Evolutionary conservation across 2,113 vertebrate species (phyloP), one percentile per base, ranked within the genome.

Genomic region (Rhinoptilus africanus): DNA sequence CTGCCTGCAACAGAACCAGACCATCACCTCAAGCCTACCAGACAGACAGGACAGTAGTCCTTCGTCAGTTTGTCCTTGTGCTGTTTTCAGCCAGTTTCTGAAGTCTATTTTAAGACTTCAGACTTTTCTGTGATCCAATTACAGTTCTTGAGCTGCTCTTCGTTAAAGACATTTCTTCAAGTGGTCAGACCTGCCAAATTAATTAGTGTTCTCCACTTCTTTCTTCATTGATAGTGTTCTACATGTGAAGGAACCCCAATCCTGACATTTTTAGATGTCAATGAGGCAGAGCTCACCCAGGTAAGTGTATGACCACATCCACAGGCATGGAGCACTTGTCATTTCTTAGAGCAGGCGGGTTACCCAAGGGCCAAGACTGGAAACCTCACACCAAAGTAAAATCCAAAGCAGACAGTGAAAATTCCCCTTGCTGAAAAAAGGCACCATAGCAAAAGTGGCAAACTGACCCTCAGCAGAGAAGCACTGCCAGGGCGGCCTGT

Each of bases 401-500:
- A 86, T 41, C 45, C 45, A 73, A 90, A 78, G 35, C 35, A 93
- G 76, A 73, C 27, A 88, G 47, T 32, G 89, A 66, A 47, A 60
- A 62, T 75, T 73, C 28, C 51, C 47, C 28, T 34, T 72, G 51
- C 73, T 79, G 45, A 53, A 32, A 39, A 78, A 53, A 24, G 57
- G 57, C 34, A 34, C 27, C 6, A 2, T 34, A 78, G 37, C 9
- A 10, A 32, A 51, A 24, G 15, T 47, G 54, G 35, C 50, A 34
- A 39, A 7, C 27, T 9, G 28, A 62, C 76, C 62, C 68, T 14
- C 63, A 93, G 87, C 47, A 85, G 26, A 35, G 30, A 9, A 9
- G 48, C 3, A 1, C 27, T 26, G 2, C 48, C 30, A 20, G 23
- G 11, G 32, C 2, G 0, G 23, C 10, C 47, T 5, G 2, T 8